Conservation (phyloP, 2,797 vertebrate species). For the Acropternis orthonyx region DNA sequence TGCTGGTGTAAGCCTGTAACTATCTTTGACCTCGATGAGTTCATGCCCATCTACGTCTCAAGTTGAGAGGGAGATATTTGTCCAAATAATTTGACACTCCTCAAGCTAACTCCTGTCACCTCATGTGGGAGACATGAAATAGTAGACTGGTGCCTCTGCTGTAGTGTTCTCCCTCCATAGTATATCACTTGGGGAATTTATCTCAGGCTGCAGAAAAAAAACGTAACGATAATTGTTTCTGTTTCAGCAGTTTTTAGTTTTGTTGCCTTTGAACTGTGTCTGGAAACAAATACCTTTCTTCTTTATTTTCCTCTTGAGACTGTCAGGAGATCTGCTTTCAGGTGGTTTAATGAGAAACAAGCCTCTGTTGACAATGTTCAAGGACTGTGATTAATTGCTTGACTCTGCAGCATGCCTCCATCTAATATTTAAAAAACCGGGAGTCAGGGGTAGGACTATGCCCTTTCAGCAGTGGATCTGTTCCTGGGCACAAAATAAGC, state of each 20-base stretch:
- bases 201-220: constrained; percentile 47
- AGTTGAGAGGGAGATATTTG: neutral
- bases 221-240: constrained; percentile 46
- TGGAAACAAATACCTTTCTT: constrained; percentile 72
- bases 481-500: neutral
- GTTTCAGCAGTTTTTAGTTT: constrained; percentile 59
- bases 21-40: neutral
- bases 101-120: neutral
- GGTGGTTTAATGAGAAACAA: constrained; percentile 75
- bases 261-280: constrained; percentile 66
- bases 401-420: constrained; percentile 16
- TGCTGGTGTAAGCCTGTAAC: neutral
- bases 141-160: neutral
- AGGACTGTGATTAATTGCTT: constrained; percentile 67
- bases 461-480: neutral
- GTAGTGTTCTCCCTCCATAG: constrained; percentile 9
- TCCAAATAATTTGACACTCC: neutral
- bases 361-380: constrained; percentile 54
- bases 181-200: constrained; percentile 33
- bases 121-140: neutral
- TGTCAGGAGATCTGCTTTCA: constrained; percentile 66
- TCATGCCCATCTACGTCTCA: neutral
- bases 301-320: constrained; percentile 71
- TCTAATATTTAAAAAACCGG: neutral
- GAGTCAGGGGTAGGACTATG: neutral